phyloP scores from a whole-genome alignment of 2,888 invertebrate genomes.

The Nomada flava region DNA sequence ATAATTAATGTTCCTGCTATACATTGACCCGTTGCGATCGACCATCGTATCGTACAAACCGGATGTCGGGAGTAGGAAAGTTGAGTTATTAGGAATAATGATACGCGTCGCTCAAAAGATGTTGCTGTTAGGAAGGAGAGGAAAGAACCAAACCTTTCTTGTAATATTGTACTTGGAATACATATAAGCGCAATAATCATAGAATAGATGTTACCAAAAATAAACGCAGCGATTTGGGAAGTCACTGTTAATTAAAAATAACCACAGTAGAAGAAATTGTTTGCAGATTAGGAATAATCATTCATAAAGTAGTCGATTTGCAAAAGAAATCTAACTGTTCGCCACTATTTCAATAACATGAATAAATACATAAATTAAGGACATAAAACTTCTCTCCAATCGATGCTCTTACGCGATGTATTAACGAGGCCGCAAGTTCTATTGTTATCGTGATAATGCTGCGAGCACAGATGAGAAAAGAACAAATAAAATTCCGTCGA shows the following conservation, averaged over 20 bases:
- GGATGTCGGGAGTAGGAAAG: slow-evolving; percentile 46
- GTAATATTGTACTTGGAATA: background rate
- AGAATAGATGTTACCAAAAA: slow-evolving; percentile 1
- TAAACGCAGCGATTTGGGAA: background rate
- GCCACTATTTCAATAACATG: background rate
- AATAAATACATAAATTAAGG: background rate
- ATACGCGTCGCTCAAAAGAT: background rate
- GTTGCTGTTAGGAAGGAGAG: background rate
- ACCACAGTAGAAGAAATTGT: too few species aligned
- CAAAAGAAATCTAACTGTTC: background rate
- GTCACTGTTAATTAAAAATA: background rate
- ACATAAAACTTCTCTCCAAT: slow-evolving; percentile 8
- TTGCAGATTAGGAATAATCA: too few species aligned
- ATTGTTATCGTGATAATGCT: background rate
- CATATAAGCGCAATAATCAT: background rate
- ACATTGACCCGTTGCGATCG: slow-evolving; percentile 22
- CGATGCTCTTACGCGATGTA: slow-evolving; percentile 19
- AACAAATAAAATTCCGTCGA: background rate
- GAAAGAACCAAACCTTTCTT: background rate
- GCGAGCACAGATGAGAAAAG: background rate
- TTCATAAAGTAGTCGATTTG: too few species aligned
- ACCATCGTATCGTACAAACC: slow-evolving; percentile 35
- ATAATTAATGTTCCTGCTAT: background rate
- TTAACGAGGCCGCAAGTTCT: slow-evolving; percentile 22
- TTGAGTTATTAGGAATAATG: slow-evolving; percentile 33